Evolutionary conservation across 2,797 vertebrate genomes (phyloP).

Genomic region (Hirundo rustica): DNA sequence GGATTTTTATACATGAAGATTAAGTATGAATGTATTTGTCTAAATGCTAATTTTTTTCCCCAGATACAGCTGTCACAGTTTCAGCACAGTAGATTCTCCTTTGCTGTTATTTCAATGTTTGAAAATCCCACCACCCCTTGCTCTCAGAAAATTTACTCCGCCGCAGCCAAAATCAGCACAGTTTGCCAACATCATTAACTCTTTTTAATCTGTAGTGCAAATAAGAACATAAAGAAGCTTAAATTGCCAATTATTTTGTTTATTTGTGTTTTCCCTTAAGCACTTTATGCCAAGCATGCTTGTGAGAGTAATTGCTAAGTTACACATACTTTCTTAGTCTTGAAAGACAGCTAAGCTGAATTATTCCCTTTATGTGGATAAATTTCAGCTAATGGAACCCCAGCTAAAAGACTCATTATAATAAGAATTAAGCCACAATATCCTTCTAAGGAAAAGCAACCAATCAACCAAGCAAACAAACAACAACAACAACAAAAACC

Average conservation of each 20-base stretch:
- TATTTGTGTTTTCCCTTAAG: constrained; percentile 6
- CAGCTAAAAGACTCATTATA: background rate
- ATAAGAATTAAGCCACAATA: background rate
- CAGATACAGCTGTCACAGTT: background rate
- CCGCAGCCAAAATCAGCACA: background rate
- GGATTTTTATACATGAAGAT: background rate
- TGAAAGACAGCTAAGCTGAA: background rate
- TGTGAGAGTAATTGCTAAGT: background rate
- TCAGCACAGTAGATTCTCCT: background rate
- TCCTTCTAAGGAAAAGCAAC: background rate
- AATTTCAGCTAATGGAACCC: background rate
- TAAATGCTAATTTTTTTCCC: background rate
- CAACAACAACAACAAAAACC: too few relatives aligned
- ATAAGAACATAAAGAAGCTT: background rate
- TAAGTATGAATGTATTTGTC: background rate
- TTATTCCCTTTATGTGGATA: background rate
- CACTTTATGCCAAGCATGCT: background rate
- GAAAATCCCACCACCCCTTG: background rate
- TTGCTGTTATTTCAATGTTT: background rate
- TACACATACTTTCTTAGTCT: background rate
- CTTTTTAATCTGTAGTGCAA: background rate
- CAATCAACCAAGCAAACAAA: background rate
- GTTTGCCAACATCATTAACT: background rate
- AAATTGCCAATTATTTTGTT: background rate
- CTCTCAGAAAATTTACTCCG: background rate